Base-by-base conservation (phyloP, 2,888 invertebrate genomes). In the Elysia crispata region DNA sequence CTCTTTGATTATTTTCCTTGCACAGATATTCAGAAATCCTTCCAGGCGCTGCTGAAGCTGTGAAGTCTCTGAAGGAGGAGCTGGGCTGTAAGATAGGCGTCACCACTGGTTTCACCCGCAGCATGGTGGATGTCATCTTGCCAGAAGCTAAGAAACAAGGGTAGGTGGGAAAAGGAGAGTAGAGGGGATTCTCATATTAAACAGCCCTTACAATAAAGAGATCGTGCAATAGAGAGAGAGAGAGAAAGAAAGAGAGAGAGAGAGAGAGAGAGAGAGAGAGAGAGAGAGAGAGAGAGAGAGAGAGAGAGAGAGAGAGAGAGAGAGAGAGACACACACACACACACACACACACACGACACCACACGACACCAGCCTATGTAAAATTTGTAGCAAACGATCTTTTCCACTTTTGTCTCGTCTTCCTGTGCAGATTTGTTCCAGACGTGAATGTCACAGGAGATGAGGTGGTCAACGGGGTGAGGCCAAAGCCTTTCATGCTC, bases 401-500 rank as follows among this genome's bases (percentile, higher is more conserved):
- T 11, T 41, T 41, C 11, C n/a, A n/a, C 41, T 41, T 41, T 41
- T 41, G 41, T 41, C 11, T 41, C 11, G 41, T 41, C 11, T 3
- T 41, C 3, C 60, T 18, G 60, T 18, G 8, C 60, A 60, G 60
- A 0, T 92, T 76, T 41, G 83, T 77, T 13, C 91, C 91, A 0
- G 92, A 92, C 78, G 86, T 84, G 1, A 83, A 88, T 1, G 91
- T 92, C 0, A 88, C 92, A 23, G 90, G 91, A 0, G 92, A 92
- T 83, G 92, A 92, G 82, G 92, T 92, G 0, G 85, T 87, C 1
- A 77, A 90, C 28, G 91, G 90, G 15, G 88, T 90, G 0, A 86
- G 92, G 49, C 92, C 92, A 11, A 90, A 90, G 79, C 92, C 92
- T 0, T 90, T 90, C 81, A 92, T 92, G 92, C 85, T 92, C 20